Evolutionary conservation across 2,797 vertebrate genomes (phyloP), one percentile per base, ranked within the genome.

Genomic region (Falco rusticolus): DNA sequence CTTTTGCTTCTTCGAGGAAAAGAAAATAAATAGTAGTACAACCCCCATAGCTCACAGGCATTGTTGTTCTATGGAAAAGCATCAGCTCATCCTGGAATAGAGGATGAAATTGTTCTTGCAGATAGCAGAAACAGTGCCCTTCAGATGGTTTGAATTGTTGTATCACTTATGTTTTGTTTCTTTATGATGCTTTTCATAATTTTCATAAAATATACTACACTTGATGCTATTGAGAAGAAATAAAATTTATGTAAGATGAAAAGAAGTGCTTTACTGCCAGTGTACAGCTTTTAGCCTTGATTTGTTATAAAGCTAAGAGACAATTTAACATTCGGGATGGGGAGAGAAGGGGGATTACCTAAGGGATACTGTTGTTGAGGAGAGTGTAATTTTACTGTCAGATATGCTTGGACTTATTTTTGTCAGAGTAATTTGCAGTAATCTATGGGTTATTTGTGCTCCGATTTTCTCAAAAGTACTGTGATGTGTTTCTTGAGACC

Each of bases 351-450:
- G 61, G 80, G 72, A 91, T 98, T 98, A 98, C 98, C 98, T 98
- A 97, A 98, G 97, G 98, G 98, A 98, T 98, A 98, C 98, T 98
- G 98, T 98, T 98, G 97, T 98, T 97, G 96, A 97, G 97, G 98
- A 97, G 97, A 98, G 97, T 98, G 98, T 98, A 98, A 98, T 98
- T 98, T 98, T 98, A 98, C 98, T 97, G 98, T 98, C 98, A 98
- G 98, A 98, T 97, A 95, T 96, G 95, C 96, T 97, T 98, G 98
- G 98, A 98, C 98, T 99, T 98, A 98, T 98, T 98, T 98, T 97
- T 97, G 97, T 98, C 97, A 97, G 97, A 97, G 97, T 98, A 98
- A 98, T 98, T 98, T 97, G 96, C 97, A 98, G 98, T 99, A 98
- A 98, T 98, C 97, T 98, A 85, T 89, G 87, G 94, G 97, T 97